phyloP scores from a whole-genome alignment of 1,140 invertebrate species.

The Drosophila sulfurigaster region DNA sequence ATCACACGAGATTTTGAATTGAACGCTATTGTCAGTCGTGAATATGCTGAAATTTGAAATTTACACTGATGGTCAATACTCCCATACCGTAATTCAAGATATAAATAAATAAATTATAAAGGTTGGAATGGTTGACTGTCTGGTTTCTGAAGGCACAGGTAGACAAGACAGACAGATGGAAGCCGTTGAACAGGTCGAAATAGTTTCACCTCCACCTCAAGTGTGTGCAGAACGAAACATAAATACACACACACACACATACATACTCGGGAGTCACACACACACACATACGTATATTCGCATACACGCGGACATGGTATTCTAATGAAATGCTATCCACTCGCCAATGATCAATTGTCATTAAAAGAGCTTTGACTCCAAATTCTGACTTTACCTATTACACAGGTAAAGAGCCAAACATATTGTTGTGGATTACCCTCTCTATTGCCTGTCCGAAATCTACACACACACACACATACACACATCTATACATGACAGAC shows the following conservation, averaged over 20 bases:
- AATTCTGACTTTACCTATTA: slow-evolving; percentile 63
- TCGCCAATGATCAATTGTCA: slow-evolving; percentile 84
- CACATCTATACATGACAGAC: neutral
- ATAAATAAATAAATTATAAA: slow-evolving; percentile 84
- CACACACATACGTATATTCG: slow-evolving; percentile 10
- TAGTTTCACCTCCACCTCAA: slow-evolving; percentile 82
- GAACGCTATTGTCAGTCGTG: slow-evolving; percentile 76
- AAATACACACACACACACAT: slow-evolving; percentile 34
- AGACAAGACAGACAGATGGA: slow-evolving; percentile 55
- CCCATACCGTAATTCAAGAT: slow-evolving; percentile 84
- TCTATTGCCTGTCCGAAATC: neutral
- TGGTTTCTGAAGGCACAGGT: slow-evolving; percentile 71
- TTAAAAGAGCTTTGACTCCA: slow-evolving; percentile 84
- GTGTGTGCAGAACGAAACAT: slow-evolving; percentile 74
- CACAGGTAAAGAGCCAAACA: slow-evolving; percentile 23
- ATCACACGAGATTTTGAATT: slow-evolving; percentile 74
- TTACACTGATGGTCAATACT: slow-evolving; percentile 84
- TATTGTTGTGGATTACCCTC: slow-evolving; percentile 22
- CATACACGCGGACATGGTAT: slow-evolving; percentile 49
- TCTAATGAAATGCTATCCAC: slow-evolving; percentile 85
- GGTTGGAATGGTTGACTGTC: slow-evolving; percentile 72
- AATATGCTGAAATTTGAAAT: slow-evolving; percentile 84
- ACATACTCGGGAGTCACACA: slow-evolving; percentile 17
- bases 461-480: neutral
- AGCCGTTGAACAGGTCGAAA: slow-evolving; percentile 83